A percentile compares a stretch with the other conserved stretches of the same genome.
phyloP scores from a whole-genome alignment of 1,140 invertebrate species.

The Psix sp. region DNA sequence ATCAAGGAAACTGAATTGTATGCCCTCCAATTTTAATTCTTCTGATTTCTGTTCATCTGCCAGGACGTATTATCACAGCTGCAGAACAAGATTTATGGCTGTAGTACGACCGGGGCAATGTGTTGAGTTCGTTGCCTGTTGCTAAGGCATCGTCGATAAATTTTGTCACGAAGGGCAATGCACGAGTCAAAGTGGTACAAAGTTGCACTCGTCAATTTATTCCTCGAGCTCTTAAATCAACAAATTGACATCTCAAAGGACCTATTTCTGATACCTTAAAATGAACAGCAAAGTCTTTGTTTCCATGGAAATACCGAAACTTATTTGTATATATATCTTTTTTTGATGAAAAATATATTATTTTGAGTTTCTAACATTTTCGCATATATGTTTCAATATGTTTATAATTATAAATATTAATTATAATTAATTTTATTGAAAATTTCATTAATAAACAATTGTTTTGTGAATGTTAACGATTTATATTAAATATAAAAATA shows the following conservation, averaged over 20 bases:
- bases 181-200: constrained; percentile 15
- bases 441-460: no score
- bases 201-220: constrained; percentile 19
- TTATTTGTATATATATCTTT: no score
- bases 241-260: not conserved
- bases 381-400: no score
- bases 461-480: no score
- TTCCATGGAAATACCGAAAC: no score
- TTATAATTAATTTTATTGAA: no score
- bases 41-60: constrained; percentile 48
- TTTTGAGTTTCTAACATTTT: no score
- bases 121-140: constrained; percentile 38
- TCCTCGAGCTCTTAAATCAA: not conserved
- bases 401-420: no score
- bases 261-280: not conserved
- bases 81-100: constrained; percentile 45
- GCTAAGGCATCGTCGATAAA: constrained; percentile 37
- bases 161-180: constrained; percentile 21
- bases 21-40: constrained; percentile 49
- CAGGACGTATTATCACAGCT: constrained; percentile 44
- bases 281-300: not conserved
- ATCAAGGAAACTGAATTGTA: constrained; percentile 28
- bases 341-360: no score
- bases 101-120: constrained; percentile 23
- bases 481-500: no score